phyloP scores from a whole-genome alignment of 92 coral and sea anemone genomes.

The Actinostola sp. region DNA sequence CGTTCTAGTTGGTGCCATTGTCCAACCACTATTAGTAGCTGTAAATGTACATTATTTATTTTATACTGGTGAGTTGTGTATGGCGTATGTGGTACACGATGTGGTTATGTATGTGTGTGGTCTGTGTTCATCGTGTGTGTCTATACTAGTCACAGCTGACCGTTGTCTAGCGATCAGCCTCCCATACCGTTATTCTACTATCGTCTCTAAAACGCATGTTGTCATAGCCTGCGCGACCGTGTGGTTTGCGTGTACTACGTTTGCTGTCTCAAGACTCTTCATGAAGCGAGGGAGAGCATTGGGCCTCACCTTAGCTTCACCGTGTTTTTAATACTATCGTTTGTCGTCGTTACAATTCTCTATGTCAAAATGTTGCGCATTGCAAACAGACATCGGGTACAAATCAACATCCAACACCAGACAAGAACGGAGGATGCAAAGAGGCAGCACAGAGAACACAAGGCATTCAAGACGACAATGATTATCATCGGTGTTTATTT shows the following conservation, averaged over 20 bases:
- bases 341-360: neutral
- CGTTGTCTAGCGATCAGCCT: constrained; percentile 1
- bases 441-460: neutral
- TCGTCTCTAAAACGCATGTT: constrained; percentile 7
- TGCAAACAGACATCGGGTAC: constrained; percentile 13
- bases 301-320: neutral
- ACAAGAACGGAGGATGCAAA: neutral
- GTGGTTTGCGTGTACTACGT: neutral
- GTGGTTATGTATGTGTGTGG: constrained; percentile 5
- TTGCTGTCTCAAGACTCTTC: neutral
- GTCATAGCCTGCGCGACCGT: neutral
- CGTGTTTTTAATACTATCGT: neutral
- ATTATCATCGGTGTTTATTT: constrained; percentile 8
- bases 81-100: constrained; percentile 10
- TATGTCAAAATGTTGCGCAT: constrained; percentile 24
- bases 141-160: constrained; percentile 13
- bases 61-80: neutral
- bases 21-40: constrained; percentile 6
- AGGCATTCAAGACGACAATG: constrained; percentile 6
- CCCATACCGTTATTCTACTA: neutral
- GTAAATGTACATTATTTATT: constrained; percentile 5
- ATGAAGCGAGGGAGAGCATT: neutral
- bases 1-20: neutral
- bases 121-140: constrained; percentile 16
- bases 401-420: constrained; percentile 6